Evolutionary conservation across 2,888 invertebrate species (phyloP), one percentile per base, ranked within the genome.

Genomic region (Lithosia quadra): DNA sequence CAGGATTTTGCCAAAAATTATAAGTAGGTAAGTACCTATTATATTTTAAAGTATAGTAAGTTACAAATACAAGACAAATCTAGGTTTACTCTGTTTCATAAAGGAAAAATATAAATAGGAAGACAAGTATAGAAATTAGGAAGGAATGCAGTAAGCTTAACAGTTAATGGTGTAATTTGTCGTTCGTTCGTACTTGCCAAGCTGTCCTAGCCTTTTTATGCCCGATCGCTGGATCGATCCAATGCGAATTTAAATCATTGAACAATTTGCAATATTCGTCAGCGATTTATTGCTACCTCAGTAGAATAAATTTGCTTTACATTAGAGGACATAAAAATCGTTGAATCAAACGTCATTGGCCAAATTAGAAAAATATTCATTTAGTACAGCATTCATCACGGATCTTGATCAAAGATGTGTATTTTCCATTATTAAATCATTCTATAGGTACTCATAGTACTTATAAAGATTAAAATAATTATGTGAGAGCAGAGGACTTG

Each of bases 111-210:
- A 49, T n/a, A 28, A 28, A 7, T 21, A 8, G 13, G 33, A 18
- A 36, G 22, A 13, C 28, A 53, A 71, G 69, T 63, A 53, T 60
- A 65, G 65, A 61, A 55, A 70, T 69, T 74, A 67, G 56, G 69
- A 58, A 79, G 86, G 88, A 88, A 88, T 84, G 83, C 73, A 67
- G 67, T 69, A 84, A 83, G 79, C 82, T 77, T 79, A 75, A 79
- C 69, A 73, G 71, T 73, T 67, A 70, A 67, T 75, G 55, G 71
- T 65, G 69, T 69, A 59, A 67, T 74, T 71, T 22, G 53, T 88
- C 86, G 87, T 88, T 88, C 87, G 88, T 82, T 87, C 84, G 86
- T 83, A 77, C 81, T 82, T 83, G 83, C 86, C 86, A 82, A 82
- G 75, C 60, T 74, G 65, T 60, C 39, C 62, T 43, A 68, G 72